These are phyloP conservation scores for Trissolcus brochymenae DNA, from an alignment of 2,888 invertebrate genomes.

Conservation along the genomic window DNA sequence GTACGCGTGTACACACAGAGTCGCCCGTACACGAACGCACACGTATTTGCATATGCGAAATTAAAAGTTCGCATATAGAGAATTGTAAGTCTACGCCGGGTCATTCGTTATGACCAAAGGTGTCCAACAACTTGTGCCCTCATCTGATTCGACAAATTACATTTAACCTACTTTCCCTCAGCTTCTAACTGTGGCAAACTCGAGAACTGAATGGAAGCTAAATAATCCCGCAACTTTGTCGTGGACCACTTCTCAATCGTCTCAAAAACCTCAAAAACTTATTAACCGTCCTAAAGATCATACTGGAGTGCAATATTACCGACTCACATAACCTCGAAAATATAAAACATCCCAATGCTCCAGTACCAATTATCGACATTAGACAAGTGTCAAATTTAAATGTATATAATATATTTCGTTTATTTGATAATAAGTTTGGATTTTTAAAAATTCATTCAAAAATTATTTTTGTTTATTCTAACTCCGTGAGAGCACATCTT, in stretches of 20 bases:
- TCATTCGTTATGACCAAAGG: background rate
- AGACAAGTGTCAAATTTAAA: no score
- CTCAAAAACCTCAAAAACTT: background rate
- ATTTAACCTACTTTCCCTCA: constrained; percentile 71
- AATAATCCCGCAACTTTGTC: background rate
- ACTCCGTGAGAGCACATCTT: no score
- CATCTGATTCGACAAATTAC: constrained; percentile 49
- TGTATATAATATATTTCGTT: no score
- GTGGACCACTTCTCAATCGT: background rate
- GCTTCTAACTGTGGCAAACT: constrained; percentile 50
- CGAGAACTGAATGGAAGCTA: constrained; percentile 21
- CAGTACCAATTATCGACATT: no score
- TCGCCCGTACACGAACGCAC: background rate
- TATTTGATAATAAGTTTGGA: no score
- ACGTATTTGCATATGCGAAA: constrained; percentile 26
- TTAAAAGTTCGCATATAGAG: constrained; percentile 14
- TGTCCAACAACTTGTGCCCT: background rate
- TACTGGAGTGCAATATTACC: no score
- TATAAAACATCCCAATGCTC: no score
- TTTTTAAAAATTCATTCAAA: no score
- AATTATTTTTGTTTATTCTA: no score
- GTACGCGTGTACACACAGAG: constrained; percentile 1
- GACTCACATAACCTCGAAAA: no score
- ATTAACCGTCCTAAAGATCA: no score
- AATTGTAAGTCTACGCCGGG: background rate